phyloP scores from a whole-genome alignment of 2,888 invertebrate species.

The Timema cristinae region DNA sequence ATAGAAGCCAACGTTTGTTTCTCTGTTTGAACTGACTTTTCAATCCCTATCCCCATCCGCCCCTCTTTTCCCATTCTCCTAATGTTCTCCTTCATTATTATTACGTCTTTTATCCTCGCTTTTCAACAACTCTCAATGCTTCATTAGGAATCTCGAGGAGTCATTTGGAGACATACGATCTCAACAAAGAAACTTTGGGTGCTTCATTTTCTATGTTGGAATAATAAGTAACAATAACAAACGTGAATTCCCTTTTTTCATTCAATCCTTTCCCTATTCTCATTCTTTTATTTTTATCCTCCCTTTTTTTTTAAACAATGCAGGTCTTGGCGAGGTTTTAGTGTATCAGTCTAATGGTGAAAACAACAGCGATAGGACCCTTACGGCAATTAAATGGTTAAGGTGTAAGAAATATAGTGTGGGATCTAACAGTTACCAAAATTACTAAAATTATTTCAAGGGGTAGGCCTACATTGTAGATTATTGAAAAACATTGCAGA shows the following conservation, averaged over 20 bases:
- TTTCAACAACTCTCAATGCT: conserved; percentile 27
- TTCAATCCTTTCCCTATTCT: conserved; percentile 1
- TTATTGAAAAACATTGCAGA: too few relatives aligned
- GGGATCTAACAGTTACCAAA: too few relatives aligned
- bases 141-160: conserved; percentile 31
- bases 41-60: not conserved
- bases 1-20: conserved; percentile 14
- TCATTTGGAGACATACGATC: conserved; percentile 24
- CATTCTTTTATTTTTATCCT: conserved; percentile 8
- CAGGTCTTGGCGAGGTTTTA: too few relatives aligned
- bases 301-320: not conserved
- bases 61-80: not conserved
- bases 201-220: conserved; percentile 15
- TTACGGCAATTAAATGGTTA: too few relatives aligned
- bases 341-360: too few relatives aligned
- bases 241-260: conserved; percentile 1
- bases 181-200: conserved; percentile 1
- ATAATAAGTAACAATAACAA: conserved; percentile 17
- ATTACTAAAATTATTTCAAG: too few relatives aligned
- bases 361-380: too few relatives aligned
- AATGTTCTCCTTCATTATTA: conserved; percentile 14
- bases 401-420: too few relatives aligned
- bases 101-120: conserved; percentile 19
- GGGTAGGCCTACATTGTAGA: too few relatives aligned
- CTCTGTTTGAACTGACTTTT: conserved; percentile 12